A percentile compares a stretch with the other conserved stretches of the same genome.
These are phyloP conservation scores for Chloroclystis v-ata DNA, from an alignment of 2,888 invertebrate species.

Conservation along the genomic window DNA sequence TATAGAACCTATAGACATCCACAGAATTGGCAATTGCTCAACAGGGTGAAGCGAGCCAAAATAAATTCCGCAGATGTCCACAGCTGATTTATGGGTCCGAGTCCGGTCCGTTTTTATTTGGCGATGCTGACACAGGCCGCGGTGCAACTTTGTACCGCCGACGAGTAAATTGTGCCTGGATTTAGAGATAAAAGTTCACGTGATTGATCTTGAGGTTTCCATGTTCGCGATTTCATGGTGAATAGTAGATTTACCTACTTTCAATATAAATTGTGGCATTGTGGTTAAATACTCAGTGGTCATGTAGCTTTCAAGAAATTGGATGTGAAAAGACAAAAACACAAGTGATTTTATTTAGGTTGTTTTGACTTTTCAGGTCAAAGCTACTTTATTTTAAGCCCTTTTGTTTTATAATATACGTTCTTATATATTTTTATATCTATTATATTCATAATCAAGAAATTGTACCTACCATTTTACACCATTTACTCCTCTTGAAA, in stretches of 20 bases:
- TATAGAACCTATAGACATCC: conserved; percentile 1
- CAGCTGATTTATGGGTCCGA: conserved; percentile 71
- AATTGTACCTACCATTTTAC: too few species aligned
- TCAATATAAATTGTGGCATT: too few species aligned
- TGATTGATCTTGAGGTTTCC: conserved; percentile 16
- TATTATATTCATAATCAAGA: too few species aligned
- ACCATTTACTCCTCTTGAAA: too few species aligned
- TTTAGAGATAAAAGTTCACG: conserved; percentile 20
- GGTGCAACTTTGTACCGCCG: conserved; percentile 56
- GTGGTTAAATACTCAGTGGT: too few species aligned
- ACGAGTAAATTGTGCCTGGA: conserved; percentile 41
- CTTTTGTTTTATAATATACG: too few species aligned
- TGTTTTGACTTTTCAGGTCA: too few species aligned
- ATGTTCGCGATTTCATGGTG: not conserved
- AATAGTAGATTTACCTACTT: not conserved
- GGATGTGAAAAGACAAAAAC: too few species aligned
- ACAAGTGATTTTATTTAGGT: too few species aligned
- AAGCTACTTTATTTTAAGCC: too few species aligned
- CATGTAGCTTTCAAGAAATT: too few species aligned
- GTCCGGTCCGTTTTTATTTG: conserved; percentile 63
- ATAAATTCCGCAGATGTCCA: conserved; percentile 70
- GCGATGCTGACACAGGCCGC: conserved; percentile 34
- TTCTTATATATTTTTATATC: too few species aligned
- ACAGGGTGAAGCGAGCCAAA: conserved; percentile 39
- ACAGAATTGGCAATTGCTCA: conserved; percentile 25